Conservation (phyloP, 1,140 invertebrate species). For the Chironomus tepperi region DNA sequence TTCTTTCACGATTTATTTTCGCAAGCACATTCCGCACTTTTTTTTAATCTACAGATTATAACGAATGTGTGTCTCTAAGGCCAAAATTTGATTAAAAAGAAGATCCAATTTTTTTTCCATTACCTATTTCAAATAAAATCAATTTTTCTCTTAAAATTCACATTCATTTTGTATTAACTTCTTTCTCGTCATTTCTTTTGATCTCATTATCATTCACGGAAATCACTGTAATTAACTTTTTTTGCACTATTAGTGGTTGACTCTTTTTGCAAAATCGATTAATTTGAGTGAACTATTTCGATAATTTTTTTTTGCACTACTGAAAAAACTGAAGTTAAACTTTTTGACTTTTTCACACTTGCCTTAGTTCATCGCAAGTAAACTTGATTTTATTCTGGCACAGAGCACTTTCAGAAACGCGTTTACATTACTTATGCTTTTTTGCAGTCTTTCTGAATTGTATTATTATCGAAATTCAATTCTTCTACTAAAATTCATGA, state of each 20-base stretch:
- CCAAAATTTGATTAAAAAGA: constrained; percentile 17
- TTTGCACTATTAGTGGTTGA: neutral
- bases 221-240: neutral
- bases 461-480: neutral
- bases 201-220: neutral
- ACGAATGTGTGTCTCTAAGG: neutral
- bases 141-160: constrained; percentile 22
- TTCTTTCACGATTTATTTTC: neutral
- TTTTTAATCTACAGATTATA: constrained; percentile 1
- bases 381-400: neutral
- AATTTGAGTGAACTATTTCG: neutral
- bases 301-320: neutral
- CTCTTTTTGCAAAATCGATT: constrained; percentile 20
- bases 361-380: neutral
- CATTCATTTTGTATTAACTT: constrained; percentile 14
- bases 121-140: constrained; percentile 22
- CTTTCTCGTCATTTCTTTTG: neutral
- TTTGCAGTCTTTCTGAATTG: constrained; percentile 20
- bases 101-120: neutral
- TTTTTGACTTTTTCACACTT: neutral
- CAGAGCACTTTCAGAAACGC: neutral
- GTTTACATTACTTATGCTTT: constrained; percentile 11
- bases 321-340: too few relatives aligned
- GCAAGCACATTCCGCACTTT: neutral
- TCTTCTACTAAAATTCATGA: too few relatives aligned